Conservation (phyloP, 2,113 vertebrate genomes). For the Heterocephalus glaber region DNA sequence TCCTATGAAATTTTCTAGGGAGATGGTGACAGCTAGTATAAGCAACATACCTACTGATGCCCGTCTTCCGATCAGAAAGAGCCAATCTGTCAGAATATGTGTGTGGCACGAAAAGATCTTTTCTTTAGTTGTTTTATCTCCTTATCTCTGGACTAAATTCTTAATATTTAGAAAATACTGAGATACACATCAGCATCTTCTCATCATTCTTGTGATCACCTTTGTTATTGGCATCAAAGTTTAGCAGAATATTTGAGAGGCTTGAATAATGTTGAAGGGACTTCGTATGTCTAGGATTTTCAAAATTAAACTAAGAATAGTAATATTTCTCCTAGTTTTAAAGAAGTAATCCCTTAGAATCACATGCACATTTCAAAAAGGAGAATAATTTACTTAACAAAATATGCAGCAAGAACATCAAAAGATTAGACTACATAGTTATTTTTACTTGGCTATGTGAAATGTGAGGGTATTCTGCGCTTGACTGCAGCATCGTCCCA, state of each 20-base stretch:
- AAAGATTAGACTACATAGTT: not conserved
- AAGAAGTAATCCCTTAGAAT: not conserved
- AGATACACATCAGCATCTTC: not conserved
- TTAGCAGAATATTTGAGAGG: not conserved
- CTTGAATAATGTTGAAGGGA: not conserved
- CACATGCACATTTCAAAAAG: not conserved
- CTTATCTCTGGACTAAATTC: not conserved
- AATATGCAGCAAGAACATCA: not conserved
- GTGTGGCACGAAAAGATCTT: not conserved
- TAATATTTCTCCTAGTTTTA: not conserved
- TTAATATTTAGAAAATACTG: not conserved
- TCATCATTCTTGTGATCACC: not conserved
- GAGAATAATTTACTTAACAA: not conserved
- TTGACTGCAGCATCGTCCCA: not conserved
- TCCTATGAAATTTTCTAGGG: not conserved
- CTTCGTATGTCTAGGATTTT: not conserved
- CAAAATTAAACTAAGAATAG: not conserved
- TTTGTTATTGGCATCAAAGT: not conserved
- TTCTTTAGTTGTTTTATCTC: not conserved
- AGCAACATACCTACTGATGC: not conserved
- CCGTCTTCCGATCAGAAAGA: not conserved
- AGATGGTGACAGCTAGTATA: accelerated
- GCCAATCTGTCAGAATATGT: not conserved
- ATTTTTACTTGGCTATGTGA: not conserved
- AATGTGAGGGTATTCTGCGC: not conserved